A percentile compares a stretch with the other conserved stretches of the same genome.
phyloP scores from a whole-genome alignment of 2,113 vertebrate genomes.

The Copsychus sechellarum region DNA sequence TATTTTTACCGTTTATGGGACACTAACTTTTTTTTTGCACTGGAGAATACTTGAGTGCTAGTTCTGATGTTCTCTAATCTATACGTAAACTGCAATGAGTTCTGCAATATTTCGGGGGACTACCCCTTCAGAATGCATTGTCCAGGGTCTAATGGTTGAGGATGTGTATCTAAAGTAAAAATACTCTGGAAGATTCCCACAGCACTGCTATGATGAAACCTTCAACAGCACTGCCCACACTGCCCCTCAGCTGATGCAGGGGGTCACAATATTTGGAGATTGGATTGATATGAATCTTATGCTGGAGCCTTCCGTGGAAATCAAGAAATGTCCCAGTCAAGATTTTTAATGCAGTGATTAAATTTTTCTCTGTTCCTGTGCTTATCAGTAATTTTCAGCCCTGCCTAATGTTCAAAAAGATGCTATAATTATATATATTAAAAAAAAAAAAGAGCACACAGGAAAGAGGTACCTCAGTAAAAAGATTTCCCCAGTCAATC shows the following conservation, averaged over 20 bases:
- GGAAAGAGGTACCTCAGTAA: neutral
- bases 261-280: neutral
- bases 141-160: neutral
- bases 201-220: neutral
- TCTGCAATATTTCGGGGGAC: neutral
- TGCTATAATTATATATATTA: neutral
- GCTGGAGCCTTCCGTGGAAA: neutral
- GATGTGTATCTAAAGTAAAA: neutral
- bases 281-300: neutral
- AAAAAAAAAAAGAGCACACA: fast-evolving
- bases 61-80: neutral
- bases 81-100: neutral
- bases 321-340: neutral
- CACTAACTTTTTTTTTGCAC: neutral
- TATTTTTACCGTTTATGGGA: neutral
- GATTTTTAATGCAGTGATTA: neutral
- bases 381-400: neutral
- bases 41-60: neutral
- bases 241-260: neutral
- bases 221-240: fast-evolving
- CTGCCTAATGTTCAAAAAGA: neutral
- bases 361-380: neutral
- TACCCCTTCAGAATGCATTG: neutral
- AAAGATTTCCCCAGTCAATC: neutral
- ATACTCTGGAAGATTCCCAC: neutral